A percentile compares a stretch with the other conserved stretches of the same genome.
phyloP scores from a whole-genome alignment of 2,797 vertebrate species.

The Acrossocheilus wenchowensis region DNA sequence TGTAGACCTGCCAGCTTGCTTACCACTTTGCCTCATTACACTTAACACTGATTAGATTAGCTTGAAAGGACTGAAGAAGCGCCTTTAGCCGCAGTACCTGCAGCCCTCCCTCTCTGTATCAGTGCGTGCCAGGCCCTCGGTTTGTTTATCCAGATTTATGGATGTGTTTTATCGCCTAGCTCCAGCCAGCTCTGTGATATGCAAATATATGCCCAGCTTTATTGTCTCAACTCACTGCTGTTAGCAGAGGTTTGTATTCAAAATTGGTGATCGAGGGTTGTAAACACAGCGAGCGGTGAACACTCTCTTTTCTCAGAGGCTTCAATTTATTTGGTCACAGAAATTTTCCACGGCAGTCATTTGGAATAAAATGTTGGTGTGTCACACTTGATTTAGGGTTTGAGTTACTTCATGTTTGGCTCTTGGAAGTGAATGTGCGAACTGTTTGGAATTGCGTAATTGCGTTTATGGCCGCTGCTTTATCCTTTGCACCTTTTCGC shows the following conservation, averaged over 20 bases:
- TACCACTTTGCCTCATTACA: conserved; percentile 48
- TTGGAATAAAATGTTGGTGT: conserved; percentile 19
- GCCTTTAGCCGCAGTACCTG: conserved; percentile 42
- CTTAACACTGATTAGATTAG: conserved; percentile 50
- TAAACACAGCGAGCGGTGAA: conserved; percentile 12
- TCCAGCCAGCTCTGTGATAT: conserved; percentile 64
- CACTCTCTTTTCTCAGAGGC: not conserved
- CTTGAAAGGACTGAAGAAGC: conserved; percentile 31
- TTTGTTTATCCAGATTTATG: conserved; percentile 73
- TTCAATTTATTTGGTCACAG: not conserved
- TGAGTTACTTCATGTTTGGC: conserved; percentile 1
- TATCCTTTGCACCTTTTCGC: conserved; percentile 47
- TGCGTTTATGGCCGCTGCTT: not conserved
- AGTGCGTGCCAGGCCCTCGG: conserved; percentile 7
- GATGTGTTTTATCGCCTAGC: conserved; percentile 63
- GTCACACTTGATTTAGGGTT: conserved; percentile 8
- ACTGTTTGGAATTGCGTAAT: not conserved
- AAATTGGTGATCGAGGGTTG: conserved; percentile 53
- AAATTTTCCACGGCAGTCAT: conserved; percentile 18
- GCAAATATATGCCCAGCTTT: conserved; percentile 70
- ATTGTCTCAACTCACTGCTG: conserved; percentile 62
- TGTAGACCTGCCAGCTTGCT: conserved; percentile 41
- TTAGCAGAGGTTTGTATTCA: conserved; percentile 57
- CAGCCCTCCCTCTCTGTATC: conserved; percentile 30
- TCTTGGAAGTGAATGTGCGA: not conserved